Conservation (phyloP, 2,797 vertebrate species). For the Synaphobranchus kaupii region DNA sequence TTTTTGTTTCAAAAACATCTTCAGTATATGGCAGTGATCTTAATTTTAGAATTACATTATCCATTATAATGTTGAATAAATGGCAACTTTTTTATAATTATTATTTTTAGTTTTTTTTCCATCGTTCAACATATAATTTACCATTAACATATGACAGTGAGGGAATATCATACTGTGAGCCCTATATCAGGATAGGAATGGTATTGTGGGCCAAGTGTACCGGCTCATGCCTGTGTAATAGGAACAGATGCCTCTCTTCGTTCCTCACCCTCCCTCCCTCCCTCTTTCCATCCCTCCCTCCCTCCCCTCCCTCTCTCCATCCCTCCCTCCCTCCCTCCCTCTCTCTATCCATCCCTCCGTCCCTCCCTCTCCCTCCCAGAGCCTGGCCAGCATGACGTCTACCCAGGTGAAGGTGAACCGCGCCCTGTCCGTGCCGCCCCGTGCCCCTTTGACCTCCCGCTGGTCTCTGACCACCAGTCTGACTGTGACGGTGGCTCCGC, state of each 20-base stretch:
- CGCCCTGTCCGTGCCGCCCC: conserved; percentile 79
- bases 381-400: conserved; percentile 84
- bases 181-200: background rate
- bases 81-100: too few species aligned
- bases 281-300: background rate
- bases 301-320: background rate
- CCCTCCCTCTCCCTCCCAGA: conserved; percentile 61
- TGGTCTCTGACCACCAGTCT: conserved; percentile 71
- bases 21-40: too few species aligned
- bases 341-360: background rate
- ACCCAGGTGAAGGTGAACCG: conserved; percentile 85
- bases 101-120: too few species aligned
- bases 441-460: conserved; percentile 82
- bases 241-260: conserved; percentile 44
- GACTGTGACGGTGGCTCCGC: conserved; percentile 79
- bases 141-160: background rate
- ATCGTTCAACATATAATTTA: too few species aligned
- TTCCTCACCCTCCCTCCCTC: conserved; percentile 11
- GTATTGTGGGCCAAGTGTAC: background rate
- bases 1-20: too few species aligned
- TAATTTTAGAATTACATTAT: too few species aligned
- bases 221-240: background rate
- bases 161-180: background rate
- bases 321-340: too few species aligned
- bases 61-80: too few species aligned